A percentile compares a stretch with the other conserved stretches of the same genome.
Conservation (phyloP, 1,140 invertebrate genomes). For the Drosophila baimaii region DNA sequence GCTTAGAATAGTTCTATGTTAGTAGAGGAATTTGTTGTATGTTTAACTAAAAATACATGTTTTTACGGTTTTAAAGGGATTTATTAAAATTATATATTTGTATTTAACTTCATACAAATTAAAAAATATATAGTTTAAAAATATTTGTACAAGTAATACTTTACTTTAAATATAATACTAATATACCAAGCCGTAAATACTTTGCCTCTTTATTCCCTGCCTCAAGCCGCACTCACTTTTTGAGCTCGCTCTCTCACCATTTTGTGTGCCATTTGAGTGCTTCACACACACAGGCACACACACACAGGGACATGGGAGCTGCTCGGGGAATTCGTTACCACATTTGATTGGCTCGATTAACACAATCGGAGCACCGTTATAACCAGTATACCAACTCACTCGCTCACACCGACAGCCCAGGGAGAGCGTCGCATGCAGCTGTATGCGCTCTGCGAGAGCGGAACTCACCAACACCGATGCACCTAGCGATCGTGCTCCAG, state of each 20-base stretch:
- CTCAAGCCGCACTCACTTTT: slow-evolving; percentile 12
- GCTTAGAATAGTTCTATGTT: background rate
- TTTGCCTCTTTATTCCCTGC: background rate
- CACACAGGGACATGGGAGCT: background rate
- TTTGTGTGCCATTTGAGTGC: slow-evolving; percentile 62
- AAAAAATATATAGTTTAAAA: background rate
- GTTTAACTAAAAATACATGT: background rate
- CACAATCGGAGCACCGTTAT: slow-evolving; percentile 83
- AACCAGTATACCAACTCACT: slow-evolving; percentile 67
- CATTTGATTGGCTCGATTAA: slow-evolving; percentile 84
- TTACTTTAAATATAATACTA: background rate
- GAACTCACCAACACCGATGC: slow-evolving; percentile 8
- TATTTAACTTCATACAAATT: too few relatives aligned
- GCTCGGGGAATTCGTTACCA: slow-evolving; percentile 59
- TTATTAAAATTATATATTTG: background rate
- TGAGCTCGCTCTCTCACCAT: slow-evolving; percentile 58
- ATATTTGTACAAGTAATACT: background rate
- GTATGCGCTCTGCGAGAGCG: slow-evolving; percentile 8
- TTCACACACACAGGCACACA: slow-evolving; percentile 22
- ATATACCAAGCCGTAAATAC: background rate
- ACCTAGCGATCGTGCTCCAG: slow-evolving; percentile 28
- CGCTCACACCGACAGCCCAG: slow-evolving; percentile 27
- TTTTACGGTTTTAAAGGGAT: background rate
- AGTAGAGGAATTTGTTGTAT: background rate
- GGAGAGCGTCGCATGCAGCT: slow-evolving; percentile 6